Conservation (phyloP, 2,888 invertebrate species). For the Tridacna gigas region DNA sequence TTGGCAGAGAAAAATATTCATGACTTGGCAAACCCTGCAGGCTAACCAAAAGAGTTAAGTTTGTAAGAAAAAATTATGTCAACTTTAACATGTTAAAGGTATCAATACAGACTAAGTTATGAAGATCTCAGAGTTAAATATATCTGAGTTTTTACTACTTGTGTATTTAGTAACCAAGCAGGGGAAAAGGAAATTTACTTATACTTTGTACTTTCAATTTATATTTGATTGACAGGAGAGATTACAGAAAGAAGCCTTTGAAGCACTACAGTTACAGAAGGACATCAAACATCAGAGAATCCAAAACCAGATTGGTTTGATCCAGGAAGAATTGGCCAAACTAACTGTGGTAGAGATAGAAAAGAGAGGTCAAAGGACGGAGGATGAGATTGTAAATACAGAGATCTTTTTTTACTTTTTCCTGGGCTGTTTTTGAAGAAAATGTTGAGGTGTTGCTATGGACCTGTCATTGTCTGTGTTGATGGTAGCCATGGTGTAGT, state of each 20-base stretch:
- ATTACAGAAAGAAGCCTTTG: conserved; percentile 83
- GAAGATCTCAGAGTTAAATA: too few species aligned
- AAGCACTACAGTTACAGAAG: conserved; percentile 80
- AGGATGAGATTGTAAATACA: conserved; percentile 75
- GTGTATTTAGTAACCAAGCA: background rate
- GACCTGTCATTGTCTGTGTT: too few species aligned
- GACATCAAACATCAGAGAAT: conserved; percentile 82
- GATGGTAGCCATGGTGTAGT: too few species aligned
- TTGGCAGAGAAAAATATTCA: too few species aligned
- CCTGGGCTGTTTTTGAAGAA: background rate
- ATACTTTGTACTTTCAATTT: too few species aligned
- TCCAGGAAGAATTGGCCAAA: conserved; percentile 82
- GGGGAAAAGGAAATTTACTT: background rate
- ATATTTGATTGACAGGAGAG: conserved; percentile 73
- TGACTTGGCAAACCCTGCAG: too few species aligned
- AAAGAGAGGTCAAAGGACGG: conserved; percentile 71
- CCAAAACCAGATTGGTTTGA: conserved; percentile 80
- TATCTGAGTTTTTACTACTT: background rate
- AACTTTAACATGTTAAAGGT: too few species aligned
- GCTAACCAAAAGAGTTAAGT: too few species aligned
- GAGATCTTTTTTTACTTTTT: background rate
- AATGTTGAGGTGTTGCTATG: background rate
- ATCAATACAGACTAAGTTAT: too few species aligned
- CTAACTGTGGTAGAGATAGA: conserved; percentile 82
- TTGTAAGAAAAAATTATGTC: too few species aligned